These are phyloP conservation scores for Xenus cinereus DNA, from an alignment of 2,113 vertebrate genomes.

Conservation along the genomic window DNA sequence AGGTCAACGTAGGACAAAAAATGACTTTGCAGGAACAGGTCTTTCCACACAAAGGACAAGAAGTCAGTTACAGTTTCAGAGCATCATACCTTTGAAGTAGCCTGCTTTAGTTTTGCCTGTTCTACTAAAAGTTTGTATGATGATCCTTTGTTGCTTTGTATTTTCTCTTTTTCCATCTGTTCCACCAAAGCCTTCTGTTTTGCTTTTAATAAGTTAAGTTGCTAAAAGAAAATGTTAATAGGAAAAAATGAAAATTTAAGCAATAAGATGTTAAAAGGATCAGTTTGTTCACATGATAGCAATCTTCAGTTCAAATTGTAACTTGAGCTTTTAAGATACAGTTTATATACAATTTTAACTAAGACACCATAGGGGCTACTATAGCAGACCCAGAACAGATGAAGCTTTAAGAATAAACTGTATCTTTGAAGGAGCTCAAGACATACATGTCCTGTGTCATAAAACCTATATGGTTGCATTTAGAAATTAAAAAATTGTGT, in stretches of 20 bases:
- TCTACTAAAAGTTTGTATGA: conserved; percentile 99
- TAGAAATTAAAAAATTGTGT: background rate
- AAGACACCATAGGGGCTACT: background rate
- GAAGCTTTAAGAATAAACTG: background rate
- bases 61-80: conserved; percentile 62
- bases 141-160: conserved; percentile 99
- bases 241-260: conserved; percentile 69
- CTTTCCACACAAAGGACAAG: conserved; percentile 43
- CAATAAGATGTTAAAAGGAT: conserved; percentile 70
- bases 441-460: background rate
- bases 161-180: conserved; percentile 99
- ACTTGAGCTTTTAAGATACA: background rate
- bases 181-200: conserved; percentile 99
- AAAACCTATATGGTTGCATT: background rate
- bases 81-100: conserved; percentile 93
- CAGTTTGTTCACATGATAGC: conserved; percentile 47
- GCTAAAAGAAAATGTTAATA: conserved; percentile 89
- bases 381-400: background rate
- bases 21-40: conserved; percentile 54
- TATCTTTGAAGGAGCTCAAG: background rate
- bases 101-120: conserved; percentile 98
- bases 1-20: conserved; percentile 44
- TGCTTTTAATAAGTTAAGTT: conserved; percentile 99
- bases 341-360: background rate
- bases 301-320: conserved; percentile 24